Evolutionary conservation across 2,113 vertebrate genomes (phyloP).

Genomic region (Sminthopsis crassicaudata): DNA sequence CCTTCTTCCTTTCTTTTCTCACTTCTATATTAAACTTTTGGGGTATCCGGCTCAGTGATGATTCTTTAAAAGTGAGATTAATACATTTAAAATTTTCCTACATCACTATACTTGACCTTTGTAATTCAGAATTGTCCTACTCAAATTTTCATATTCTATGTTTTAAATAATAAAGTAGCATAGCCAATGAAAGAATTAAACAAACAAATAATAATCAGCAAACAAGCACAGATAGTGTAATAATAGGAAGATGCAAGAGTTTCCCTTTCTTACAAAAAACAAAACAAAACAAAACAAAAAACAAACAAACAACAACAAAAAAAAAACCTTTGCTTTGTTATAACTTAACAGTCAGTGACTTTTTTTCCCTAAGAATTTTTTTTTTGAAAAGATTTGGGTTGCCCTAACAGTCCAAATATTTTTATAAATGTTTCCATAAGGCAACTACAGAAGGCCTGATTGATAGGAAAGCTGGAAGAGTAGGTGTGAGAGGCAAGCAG

Average conservation of each 20-base stretch:
- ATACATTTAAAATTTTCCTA: slow-evolving; percentile 11
- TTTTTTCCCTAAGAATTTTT: not conserved
- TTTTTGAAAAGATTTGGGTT: not conserved
- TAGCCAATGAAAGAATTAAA: not conserved
- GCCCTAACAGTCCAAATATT: slow-evolving; percentile 32
- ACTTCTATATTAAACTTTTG: not conserved
- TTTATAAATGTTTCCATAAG: slow-evolving; percentile 32
- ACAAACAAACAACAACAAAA: too few relatives aligned
- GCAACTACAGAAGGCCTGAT: not conserved
- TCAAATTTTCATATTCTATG: not conserved
- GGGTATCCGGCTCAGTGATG: not conserved
- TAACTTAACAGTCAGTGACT: not conserved
- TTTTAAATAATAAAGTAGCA: not conserved
- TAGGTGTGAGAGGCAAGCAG: slow-evolving; percentile 27
- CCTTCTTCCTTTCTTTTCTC: not conserved
- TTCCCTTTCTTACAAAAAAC: not conserved
- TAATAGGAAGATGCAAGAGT: not conserved
- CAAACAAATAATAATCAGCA: not conserved
- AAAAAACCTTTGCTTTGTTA: not conserved
- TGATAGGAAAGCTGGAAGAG: slow-evolving; percentile 40
- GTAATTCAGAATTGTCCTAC: not conserved
- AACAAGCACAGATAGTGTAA: not conserved
- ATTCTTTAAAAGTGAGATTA: not conserved
- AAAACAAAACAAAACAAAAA: not conserved
- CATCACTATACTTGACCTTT: not conserved